Base-by-base conservation (phyloP, 2,113 vertebrate genomes). In the Bubo blakistoni region DNA sequence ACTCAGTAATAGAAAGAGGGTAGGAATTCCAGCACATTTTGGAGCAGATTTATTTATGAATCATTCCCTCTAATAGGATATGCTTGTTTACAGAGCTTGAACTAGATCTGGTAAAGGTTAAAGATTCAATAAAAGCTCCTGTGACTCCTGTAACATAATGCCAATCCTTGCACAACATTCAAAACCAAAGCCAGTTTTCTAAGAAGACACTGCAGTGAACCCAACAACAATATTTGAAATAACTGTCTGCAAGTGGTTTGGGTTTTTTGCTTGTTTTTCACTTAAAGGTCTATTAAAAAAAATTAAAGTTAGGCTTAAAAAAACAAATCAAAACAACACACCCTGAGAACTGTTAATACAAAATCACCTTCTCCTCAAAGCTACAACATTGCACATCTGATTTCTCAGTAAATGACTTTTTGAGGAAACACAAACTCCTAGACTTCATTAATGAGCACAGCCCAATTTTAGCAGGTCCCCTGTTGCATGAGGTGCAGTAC, bases 61-160 rank as follows among this genome's bases (percentile, higher is more conserved):
- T 84, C 73, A 81, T 76, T 55, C 79, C 57, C 40, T 71, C 62
- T 88, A 84, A 84, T 88, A 91, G 73, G 79, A 91, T 81, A 84
- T 49, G 51, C n/a, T 84, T 87, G 78, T 87, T 95, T 90, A 93
- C 91, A 93, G 61, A 87, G 72, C 51, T 84, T 76, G 57, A 87
- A 87, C 61, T 87, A 88, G 91, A 87, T 65, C 79, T 91, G 51
- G 49, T 88, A 91, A 93, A 84, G 87, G 91, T 91, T 93, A 76
- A 88, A 76, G 83, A 87, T 65, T 90, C 78, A 70, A 42, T 73
- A 90, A 82, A 86, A 86, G 71, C 73, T 86, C 71, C 77, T 78
- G 74, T 71, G 57, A 87, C 69, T 92, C 51, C 49, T 65, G 42
- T 25, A 55, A 90, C 87, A 80, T 30, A 70, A 88, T 29, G 62